phyloP scores from a whole-genome alignment of 30 jellyfish, hydroid and myxozoan species.

The Hydractinia symbiolongicarpus region DNA sequence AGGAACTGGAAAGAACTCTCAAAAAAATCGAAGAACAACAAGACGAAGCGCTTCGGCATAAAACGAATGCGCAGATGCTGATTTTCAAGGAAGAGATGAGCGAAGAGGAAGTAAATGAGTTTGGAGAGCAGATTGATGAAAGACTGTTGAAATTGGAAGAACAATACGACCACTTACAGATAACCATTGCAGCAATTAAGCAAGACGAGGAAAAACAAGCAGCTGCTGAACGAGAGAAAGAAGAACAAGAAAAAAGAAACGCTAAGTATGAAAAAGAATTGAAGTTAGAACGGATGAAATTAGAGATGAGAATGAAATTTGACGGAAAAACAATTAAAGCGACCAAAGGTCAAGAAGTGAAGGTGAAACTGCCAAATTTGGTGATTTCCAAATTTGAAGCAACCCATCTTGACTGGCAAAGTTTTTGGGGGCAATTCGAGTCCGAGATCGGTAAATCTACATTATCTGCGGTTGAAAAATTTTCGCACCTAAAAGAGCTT shows the following conservation, averaged over 20 bases:
- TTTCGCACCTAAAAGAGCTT: conserved; percentile 39
- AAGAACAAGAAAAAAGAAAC: conserved; percentile 4
- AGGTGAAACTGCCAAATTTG: conserved; percentile 45
- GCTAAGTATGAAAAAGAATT: conserved; percentile 4
- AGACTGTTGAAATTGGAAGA: too few relatives aligned
- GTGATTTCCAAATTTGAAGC: conserved; percentile 36
- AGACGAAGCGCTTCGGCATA: conserved; percentile 18
- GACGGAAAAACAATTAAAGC: conserved; percentile 6
- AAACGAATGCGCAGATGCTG: conserved; percentile 13
- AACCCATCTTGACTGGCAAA: conserved; percentile 7
- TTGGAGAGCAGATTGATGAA: conserved; percentile 27
- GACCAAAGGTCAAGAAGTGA: neutral
- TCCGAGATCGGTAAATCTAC: conserved; percentile 33
- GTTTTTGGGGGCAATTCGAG: conserved; percentile 43
- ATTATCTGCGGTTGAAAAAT: conserved; percentile 30
- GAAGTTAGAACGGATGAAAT: neutral
- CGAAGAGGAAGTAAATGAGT: conserved; percentile 9
- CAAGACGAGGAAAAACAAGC: neutral
- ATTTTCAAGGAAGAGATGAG: conserved; percentile 15
- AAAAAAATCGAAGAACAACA: conserved; percentile 17
- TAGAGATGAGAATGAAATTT: conserved; percentile 9
- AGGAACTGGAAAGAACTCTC: conserved; percentile 11
- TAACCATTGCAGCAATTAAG: neutral
- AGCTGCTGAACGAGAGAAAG: conserved; percentile 2
- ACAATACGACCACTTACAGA: neutral